Percentiles rank a stretch among this genome's conserved stretches.
phyloP scores from a whole-genome alignment of 2,113 vertebrate species.

The Hyperopisus bebe region DNA sequence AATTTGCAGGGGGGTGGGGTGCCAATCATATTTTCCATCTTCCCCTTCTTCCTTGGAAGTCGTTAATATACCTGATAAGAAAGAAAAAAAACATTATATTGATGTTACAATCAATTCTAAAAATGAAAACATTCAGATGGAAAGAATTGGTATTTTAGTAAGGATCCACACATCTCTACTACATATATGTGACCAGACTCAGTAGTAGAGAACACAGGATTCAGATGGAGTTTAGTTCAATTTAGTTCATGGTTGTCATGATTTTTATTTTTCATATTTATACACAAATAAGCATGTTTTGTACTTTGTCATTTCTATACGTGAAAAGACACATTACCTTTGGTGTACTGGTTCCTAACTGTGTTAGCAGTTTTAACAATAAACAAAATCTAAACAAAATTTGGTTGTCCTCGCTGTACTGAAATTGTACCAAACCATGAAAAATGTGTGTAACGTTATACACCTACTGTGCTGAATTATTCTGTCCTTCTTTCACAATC shows the following conservation, averaged over 20 bases:
- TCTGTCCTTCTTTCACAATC: neutral
- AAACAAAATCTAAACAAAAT: neutral
- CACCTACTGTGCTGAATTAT: neutral
- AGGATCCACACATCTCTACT: neutral
- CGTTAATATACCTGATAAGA: too few species aligned
- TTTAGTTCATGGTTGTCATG: neutral
- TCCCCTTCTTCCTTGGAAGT: neutral
- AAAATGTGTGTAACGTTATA: neutral
- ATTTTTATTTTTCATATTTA: neutral
- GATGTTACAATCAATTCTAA: neutral
- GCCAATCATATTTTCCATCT: too few species aligned
- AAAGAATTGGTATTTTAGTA: neutral
- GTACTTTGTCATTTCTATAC: neutral
- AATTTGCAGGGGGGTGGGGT: too few species aligned
- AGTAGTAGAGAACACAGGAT: neutral
- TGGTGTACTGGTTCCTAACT: neutral
- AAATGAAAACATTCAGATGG: neutral
- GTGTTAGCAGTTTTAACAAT: neutral
- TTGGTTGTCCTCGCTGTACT: neutral
- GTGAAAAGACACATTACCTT: neutral
- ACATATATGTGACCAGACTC: neutral
- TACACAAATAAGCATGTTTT: neutral
- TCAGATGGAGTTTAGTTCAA: neutral
- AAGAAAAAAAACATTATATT: too few species aligned
- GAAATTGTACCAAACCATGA: neutral